Evolutionary conservation across 2,113 vertebrate species (phyloP).

Genomic region (Calonectris borealis): DNA sequence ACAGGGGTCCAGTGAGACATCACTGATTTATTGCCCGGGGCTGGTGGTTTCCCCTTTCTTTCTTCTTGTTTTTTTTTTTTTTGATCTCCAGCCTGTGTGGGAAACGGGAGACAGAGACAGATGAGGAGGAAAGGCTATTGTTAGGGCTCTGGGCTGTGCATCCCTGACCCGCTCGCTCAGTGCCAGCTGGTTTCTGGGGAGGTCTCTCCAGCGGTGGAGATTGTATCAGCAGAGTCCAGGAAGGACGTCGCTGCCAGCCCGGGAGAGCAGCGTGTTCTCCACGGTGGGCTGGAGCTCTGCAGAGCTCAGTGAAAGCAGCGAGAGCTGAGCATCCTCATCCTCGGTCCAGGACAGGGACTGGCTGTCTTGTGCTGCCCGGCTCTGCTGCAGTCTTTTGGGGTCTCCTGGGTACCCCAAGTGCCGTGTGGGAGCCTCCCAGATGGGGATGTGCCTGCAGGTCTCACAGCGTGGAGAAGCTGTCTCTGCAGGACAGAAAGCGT

Average conservation of each 20-base stretch:
- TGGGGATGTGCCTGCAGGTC: background rate
- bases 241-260: background rate
- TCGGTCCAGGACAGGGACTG: fast-evolving
- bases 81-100: background rate
- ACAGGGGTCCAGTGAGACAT: background rate
- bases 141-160: background rate
- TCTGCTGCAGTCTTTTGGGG: background rate
- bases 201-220: background rate
- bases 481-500: background rate
- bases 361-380: fast-evolving
- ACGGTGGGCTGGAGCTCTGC: background rate
- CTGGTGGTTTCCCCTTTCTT: background rate
- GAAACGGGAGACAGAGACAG: background rate
- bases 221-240: background rate
- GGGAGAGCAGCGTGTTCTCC: background rate
- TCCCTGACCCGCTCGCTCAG: background rate
- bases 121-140: conserved; percentile 13
- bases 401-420: background rate
- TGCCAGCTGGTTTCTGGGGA: background rate
- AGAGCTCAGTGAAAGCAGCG: background rate
- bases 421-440: fast-evolving
- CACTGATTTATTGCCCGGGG: background rate
- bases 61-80: background rate
- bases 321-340: background rate
- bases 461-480: fast-evolving